Percentiles rank a stretch among this genome's conserved stretches.
Evolutionary conservation across 2,797 vertebrate species (phyloP).

Genomic region (Sarcophilus harrisii): DNA sequence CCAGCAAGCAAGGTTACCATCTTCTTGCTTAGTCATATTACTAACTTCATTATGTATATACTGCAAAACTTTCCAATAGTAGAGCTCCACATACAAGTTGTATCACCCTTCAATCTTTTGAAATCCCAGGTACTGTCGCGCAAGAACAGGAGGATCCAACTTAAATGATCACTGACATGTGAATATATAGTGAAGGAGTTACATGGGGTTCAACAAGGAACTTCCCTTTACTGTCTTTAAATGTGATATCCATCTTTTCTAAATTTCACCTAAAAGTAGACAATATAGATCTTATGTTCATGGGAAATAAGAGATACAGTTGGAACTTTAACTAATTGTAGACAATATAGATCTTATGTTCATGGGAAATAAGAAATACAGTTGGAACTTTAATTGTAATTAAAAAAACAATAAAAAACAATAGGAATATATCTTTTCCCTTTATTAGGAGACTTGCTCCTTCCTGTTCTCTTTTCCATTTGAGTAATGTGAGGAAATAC

Average conservation of each 20-base stretch:
- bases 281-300: constrained; percentile 21
- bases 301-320: neutral
- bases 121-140: no score
- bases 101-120: no score
- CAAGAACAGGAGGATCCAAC: constrained; percentile 32
- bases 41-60: neutral
- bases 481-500: neutral
- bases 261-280: constrained; percentile 39
- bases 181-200: neutral
- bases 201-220: neutral
- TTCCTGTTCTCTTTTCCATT: neutral
- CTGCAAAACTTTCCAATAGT: neutral
- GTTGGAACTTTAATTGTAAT: constrained; percentile 2
- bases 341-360: constrained; percentile 24
- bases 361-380: constrained; percentile 10
- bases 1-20: neutral
- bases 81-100: neutral
- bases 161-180: constrained; percentile 6
- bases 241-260: constrained; percentile 1
- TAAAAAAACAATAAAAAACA: neutral
- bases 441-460: neutral
- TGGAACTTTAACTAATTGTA: constrained; percentile 14
- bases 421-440: neutral
- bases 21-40: neutral
- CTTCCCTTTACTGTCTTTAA: constrained; percentile 29